These are phyloP conservation scores for Eriocheir sinensis DNA, from an alignment of 1,140 invertebrate genomes.

Conservation along the genomic window DNA sequence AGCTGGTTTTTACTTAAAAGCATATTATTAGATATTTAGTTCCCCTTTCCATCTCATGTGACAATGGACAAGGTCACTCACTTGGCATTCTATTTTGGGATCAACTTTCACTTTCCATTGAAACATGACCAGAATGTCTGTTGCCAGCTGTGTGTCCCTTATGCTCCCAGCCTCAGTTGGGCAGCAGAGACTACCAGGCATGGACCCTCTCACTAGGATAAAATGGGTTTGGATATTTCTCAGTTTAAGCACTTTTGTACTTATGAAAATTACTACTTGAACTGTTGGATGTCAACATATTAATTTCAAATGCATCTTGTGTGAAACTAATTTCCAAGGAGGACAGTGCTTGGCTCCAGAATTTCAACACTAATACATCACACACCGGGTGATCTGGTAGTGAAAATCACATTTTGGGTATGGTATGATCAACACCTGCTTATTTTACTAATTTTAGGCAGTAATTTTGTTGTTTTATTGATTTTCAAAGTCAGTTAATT, in stretches of 20 bases:
- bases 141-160: background rate
- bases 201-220: background rate
- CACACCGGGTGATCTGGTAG: no score
- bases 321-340: background rate
- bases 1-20: background rate
- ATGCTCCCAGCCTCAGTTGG: background rate
- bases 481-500: background rate
- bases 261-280: background rate
- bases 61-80: background rate
- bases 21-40: background rate
- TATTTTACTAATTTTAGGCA: no score
- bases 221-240: background rate
- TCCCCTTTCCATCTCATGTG: background rate
- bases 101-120: conserved; percentile 5
- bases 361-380: no score
- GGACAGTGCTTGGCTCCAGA: background rate
- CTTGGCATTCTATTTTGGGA: background rate
- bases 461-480: no score
- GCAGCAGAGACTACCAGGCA: background rate
- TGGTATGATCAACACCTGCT: no score
- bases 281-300: background rate
- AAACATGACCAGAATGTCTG: background rate
- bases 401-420: no score
- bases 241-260: background rate
- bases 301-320: background rate